These are phyloP conservation scores for Hyperopisus bebe DNA, from an alignment of 2,113 vertebrate species.

Conservation along the genomic window DNA sequence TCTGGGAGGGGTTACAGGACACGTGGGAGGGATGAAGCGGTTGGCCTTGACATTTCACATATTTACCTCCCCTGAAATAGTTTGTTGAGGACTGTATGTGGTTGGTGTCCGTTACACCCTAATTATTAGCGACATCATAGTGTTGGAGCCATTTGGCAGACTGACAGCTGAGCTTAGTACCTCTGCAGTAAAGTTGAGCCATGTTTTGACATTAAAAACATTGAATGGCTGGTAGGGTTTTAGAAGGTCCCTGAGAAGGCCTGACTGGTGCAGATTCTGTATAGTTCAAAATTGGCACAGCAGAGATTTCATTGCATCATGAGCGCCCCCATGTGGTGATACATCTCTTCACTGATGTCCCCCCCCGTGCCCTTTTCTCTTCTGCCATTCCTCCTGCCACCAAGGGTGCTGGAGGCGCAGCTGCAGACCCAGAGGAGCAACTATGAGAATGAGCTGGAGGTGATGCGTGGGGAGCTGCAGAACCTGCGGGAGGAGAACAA, in stretches of 20 bases:
- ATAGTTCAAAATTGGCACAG: neutral
- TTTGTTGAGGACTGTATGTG: neutral
- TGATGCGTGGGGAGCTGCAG: constrained; percentile 72
- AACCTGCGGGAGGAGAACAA: constrained; percentile 76
- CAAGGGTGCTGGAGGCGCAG: constrained; percentile 80
- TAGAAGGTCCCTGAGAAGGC: neutral
- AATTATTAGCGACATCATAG: neutral
- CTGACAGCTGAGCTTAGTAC: neutral
- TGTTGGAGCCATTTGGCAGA: neutral
- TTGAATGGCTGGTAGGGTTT: neutral
- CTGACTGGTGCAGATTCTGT: neutral
- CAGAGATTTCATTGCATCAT: neutral
- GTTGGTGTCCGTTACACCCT: neutral
- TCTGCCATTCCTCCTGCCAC: constrained; percentile 17
- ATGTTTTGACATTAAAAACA: neutral
- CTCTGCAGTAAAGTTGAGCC: neutral
- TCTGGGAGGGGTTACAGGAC: neutral
- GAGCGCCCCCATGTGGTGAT: neutral
- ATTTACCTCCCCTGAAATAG: neutral
- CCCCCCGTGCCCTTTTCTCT: constrained; percentile 20
- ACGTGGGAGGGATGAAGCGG: neutral
- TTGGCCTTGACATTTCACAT: neutral
- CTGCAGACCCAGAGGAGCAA: constrained; percentile 72
- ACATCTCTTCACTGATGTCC: constrained; percentile 41
- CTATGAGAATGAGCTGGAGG: constrained; percentile 66